phyloP scores from a whole-genome alignment of 2,113 vertebrate genomes.

The Uropsilus gracilis region DNA sequence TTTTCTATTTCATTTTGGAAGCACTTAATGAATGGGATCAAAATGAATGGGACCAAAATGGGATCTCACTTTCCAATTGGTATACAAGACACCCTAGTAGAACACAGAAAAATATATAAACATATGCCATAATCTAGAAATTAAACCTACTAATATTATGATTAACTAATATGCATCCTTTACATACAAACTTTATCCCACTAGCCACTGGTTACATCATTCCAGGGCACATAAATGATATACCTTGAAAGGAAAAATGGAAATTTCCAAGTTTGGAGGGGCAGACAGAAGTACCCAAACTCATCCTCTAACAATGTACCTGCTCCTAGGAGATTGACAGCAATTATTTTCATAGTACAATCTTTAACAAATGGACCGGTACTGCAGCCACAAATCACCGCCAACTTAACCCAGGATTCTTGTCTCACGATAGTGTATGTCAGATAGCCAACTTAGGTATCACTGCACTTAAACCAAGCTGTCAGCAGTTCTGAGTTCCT shows the following conservation, averaged over 20 bases:
- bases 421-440: background rate
- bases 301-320: background rate
- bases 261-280: background rate
- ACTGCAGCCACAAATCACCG: background rate
- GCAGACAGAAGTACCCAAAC: background rate
- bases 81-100: background rate
- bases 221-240: background rate
- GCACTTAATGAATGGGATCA: background rate
- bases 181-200: background rate
- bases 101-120: background rate
- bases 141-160: background rate
- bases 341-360: background rate
- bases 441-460: background rate
- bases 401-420: background rate
- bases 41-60: background rate
- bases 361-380: background rate
- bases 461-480: background rate
- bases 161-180: background rate
- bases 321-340: background rate
- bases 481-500: background rate
- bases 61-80: background rate
- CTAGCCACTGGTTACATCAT: background rate
- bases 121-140: background rate
- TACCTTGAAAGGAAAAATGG: background rate
- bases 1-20: slow-evolving; percentile 32